phyloP scores from a whole-genome alignment of 2,113 vertebrate species.

The Nothobranchius furzeri region DNA sequence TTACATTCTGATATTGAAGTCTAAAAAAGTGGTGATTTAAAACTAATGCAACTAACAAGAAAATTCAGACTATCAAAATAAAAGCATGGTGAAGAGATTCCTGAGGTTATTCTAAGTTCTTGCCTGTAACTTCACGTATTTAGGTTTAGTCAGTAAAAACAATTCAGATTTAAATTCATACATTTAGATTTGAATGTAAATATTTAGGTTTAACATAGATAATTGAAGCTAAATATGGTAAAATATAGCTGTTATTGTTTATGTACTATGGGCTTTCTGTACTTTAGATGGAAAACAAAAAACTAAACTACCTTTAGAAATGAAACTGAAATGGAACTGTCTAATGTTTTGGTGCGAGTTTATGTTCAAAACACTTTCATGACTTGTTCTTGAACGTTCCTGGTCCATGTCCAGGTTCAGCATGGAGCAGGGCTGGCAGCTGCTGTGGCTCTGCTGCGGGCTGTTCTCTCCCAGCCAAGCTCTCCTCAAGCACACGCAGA shows the following conservation, averaged over 20 bases:
- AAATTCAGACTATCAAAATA: too few relatives aligned
- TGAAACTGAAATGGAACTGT: neutral
- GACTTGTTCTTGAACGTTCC: neutral
- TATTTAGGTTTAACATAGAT: neutral
- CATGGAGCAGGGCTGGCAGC: slow-evolving; percentile 90
- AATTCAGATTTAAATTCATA: neutral
- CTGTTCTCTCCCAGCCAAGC: slow-evolving; percentile 88
- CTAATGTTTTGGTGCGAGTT: neutral
- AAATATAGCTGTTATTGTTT: too few relatives aligned
- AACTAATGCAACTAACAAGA: too few relatives aligned
- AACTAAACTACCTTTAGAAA: neutral
- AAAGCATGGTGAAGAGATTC: too few relatives aligned
- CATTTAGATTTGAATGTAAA: neutral
- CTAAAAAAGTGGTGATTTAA: too few relatives aligned
- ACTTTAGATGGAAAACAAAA: too few relatives aligned
- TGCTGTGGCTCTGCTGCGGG: slow-evolving; percentile 94
- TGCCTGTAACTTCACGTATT: too few relatives aligned
- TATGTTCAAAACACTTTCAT: neutral
- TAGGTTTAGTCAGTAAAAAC: too few relatives aligned
- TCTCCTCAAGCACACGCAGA: slow-evolving; percentile 86
- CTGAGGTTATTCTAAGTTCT: too few relatives aligned
- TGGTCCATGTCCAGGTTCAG: slow-evolving; percentile 81
- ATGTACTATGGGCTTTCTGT: too few relatives aligned
- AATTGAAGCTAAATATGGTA: too few relatives aligned
- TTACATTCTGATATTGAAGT: too few relatives aligned